Evolutionary conservation across 2,113 vertebrate genomes (phyloP), one percentile per base, ranked within the genome.

Genomic region (Taxidea taxus): DNA sequence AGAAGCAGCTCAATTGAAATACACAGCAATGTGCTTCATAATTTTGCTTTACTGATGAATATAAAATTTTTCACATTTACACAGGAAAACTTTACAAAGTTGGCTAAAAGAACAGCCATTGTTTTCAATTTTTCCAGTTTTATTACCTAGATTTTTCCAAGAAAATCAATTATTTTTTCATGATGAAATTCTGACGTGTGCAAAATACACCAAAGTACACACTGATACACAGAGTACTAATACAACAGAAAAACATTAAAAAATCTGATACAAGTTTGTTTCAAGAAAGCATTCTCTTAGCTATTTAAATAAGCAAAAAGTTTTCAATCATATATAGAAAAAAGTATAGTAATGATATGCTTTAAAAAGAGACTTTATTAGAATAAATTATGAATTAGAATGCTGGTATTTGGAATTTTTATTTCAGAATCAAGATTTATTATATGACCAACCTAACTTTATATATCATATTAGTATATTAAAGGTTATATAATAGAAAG

Each of bases 391-490:
- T 80, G 7, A 90, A 66, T 83, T 82, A 51, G 77, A 90, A 90
- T 4, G 16, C 21, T 87, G 9, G 74, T 37, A 83, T 13, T n/a
- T n/a, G 3, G 11, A 94, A 74, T 60, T 72, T 42, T 87, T 77
- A 89, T 86, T 92, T 92, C 31, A 92, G 31, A 90, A 93, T 83
- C 47, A 94, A 23, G 34, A 80, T 47, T 91, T 93, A 60, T 64
- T 78, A 81, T 27, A 89, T 12, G 66, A 91, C 14, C 87, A 83
- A 96, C 31, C 86, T 75, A 78, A 86, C 4, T 56, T 87, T 70
- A 90, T 47, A n/a, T 47, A 72, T 11, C 21, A 90, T 37, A 75
- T 62, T 31, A 72, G 37, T 47, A 31, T 58, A 66, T 20, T 83
- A 94, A 60, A 94, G 4, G 6, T 6, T 74, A 89, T 29, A 21